A percentile compares a stretch with the other conserved stretches of the same genome.
phyloP scores from a whole-genome alignment of 2,797 vertebrate species.

The Macropus fuliginosus region DNA sequence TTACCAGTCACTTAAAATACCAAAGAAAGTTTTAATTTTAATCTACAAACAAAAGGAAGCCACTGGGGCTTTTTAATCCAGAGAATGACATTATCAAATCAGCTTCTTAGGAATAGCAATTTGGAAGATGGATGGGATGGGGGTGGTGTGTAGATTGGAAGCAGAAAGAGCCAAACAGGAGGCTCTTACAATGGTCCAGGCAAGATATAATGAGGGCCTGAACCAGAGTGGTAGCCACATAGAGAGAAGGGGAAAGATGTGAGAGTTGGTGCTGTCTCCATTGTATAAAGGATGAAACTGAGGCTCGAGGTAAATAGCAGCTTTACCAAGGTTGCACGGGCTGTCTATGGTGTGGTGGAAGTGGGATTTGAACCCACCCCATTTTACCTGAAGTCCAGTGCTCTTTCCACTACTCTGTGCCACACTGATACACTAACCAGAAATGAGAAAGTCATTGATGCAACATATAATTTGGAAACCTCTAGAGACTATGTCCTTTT shows the following conservation, averaged over 20 bases:
- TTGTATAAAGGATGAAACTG: background rate
- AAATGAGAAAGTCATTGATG: background rate
- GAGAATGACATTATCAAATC: background rate
- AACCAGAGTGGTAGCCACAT: background rate
- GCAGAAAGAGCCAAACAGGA: background rate
- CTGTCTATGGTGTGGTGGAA: background rate
- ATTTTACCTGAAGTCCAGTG: background rate
- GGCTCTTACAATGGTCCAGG: background rate
- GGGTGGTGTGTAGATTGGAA: background rate
- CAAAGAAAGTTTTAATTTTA: background rate
- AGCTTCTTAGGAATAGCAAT: background rate
- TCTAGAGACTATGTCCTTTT: fast-evolving
- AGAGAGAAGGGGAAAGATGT: background rate
- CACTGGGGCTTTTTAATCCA: background rate
- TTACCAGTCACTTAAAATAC: background rate
- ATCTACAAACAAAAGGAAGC: background rate
- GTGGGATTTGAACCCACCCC: background rate
- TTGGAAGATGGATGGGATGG: background rate
- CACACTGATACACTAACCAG: background rate
- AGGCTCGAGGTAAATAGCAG: background rate
- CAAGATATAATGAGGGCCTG: background rate
- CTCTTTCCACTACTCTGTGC: background rate
- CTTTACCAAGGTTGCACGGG: background rate
- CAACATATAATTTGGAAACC: background rate
- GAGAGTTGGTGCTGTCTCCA: background rate